These are phyloP conservation scores for Camelus dromedarius DNA, from an alignment of 2,113 vertebrate genomes.

Conservation along the genomic window DNA sequence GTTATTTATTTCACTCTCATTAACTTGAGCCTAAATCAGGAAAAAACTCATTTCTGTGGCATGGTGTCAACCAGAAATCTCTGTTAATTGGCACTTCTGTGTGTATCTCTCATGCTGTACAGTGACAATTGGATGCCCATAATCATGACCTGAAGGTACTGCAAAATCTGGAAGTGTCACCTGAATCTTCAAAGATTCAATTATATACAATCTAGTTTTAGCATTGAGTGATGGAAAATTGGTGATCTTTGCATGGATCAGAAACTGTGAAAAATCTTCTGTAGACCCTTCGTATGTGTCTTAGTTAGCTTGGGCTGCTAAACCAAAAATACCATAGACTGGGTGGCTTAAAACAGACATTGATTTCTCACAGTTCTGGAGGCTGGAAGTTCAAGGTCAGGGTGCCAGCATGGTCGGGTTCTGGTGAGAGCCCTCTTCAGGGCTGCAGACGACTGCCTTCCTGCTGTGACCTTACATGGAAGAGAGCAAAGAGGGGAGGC, in stretches of 20 bases:
- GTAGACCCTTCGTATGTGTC: neutral
- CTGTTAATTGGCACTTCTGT: neutral
- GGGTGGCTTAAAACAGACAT: neutral
- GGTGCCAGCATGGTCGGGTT: neutral
- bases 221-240: neutral
- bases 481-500: neutral
- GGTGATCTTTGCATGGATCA: neutral
- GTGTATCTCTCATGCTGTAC: neutral
- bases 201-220: neutral
- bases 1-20: conserved; percentile 30
- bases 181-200: neutral
- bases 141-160: neutral
- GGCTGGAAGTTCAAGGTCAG: neutral
- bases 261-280: neutral
- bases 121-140: neutral
- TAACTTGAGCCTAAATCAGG: neutral
- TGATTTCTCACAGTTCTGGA: neutral
- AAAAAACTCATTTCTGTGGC: neutral
- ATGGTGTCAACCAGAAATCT: neutral
- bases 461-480: neutral
- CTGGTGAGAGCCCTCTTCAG: neutral
- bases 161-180: neutral
- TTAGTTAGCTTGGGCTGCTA: neutral
- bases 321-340: neutral
- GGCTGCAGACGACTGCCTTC: neutral